phyloP scores from a whole-genome alignment of 2,888 invertebrate species.

The Balanococcus diminutus region DNA sequence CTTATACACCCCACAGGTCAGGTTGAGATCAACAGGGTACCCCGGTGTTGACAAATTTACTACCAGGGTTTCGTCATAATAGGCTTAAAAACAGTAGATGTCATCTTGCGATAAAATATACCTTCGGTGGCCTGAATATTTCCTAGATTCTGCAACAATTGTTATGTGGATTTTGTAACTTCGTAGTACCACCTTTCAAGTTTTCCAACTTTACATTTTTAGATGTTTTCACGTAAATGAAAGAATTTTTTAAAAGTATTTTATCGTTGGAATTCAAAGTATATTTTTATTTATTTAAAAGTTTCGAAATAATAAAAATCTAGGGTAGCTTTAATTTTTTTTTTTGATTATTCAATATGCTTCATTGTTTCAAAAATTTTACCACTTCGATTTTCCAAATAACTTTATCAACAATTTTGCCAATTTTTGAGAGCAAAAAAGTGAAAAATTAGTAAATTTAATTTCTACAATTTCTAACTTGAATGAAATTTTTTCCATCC shows the following conservation, averaged over 20 bases:
- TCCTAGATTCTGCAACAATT: not conserved
- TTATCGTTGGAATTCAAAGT: not conserved
- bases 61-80: not conserved
- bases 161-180: not conserved
- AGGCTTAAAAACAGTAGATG: not conserved
- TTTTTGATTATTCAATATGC: not conserved
- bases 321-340: not conserved
- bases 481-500: no score
- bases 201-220: not conserved
- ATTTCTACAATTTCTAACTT: no score
- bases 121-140: not conserved
- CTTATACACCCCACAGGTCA: slow-evolving; percentile 23
- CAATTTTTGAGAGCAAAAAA: no score
- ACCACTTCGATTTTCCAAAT: no score
- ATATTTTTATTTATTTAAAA: not conserved
- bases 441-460: no score
- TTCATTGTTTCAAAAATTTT: no score
- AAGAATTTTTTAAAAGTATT: not conserved
- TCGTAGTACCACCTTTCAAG: not conserved
- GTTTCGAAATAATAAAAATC: not conserved
- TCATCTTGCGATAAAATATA: not conserved
- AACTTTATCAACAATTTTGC: no score
- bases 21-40: not conserved
- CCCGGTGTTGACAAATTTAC: not conserved
- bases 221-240: not conserved